These are phyloP conservation scores for Hirundichthys speculiger DNA, from an alignment of 2,113 vertebrate species.

Conservation along the genomic window DNA sequence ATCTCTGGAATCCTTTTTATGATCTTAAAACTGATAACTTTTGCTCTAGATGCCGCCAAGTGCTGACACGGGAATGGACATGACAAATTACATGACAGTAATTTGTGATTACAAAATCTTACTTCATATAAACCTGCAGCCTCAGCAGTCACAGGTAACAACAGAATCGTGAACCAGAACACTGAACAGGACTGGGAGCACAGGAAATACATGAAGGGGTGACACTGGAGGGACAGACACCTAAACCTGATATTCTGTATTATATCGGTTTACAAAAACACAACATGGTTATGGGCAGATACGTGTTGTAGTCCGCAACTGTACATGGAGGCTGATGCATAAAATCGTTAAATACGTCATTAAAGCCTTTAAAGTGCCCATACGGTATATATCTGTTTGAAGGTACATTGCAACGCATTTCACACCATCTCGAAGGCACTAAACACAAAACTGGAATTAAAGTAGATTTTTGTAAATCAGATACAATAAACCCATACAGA, in stretches of 20 bases:
- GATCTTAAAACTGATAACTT: neutral
- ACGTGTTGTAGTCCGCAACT: neutral
- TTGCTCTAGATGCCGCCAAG: too few relatives aligned
- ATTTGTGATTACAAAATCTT: neutral
- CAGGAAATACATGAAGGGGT: neutral
- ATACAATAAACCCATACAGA: neutral
- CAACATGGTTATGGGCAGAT: neutral
- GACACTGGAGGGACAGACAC: too few relatives aligned
- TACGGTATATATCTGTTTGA: too few relatives aligned
- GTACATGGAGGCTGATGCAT: neutral
- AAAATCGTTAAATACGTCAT: too few relatives aligned
- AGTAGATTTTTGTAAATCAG: neutral
- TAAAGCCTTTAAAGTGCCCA: too few relatives aligned
- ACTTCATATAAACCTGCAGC: constrained; percentile 6
- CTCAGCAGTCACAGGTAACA: constrained; percentile 3
- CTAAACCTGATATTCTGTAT: too few relatives aligned
- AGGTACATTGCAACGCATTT: neutral
- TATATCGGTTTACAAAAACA: too few relatives aligned
- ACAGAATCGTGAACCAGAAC: neutral
- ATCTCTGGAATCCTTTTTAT: too few relatives aligned
- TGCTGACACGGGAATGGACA: neutral
- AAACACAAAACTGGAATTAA: neutral
- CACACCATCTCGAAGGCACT: neutral
- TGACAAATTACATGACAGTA: neutral
- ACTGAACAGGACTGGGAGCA: neutral